Evolutionary conservation across 2,113 vertebrate species (phyloP).

Genomic region (Eleginops maclovinus): DNA sequence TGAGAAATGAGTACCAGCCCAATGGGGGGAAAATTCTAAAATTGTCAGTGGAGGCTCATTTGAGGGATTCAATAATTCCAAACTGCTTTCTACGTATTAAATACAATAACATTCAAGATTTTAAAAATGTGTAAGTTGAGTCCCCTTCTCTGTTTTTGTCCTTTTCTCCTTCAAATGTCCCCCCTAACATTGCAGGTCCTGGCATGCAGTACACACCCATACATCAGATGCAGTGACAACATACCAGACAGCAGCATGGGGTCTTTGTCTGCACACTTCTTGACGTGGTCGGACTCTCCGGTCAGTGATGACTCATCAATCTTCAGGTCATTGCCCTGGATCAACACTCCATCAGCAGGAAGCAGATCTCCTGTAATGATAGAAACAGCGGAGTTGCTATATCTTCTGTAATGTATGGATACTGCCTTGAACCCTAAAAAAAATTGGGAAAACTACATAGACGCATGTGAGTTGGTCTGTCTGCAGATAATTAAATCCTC

Average conservation of each 20-base stretch:
- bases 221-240: slow-evolving; percentile 16
- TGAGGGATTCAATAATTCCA: background rate
- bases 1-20: background rate
- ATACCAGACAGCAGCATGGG: slow-evolving; percentile 98
- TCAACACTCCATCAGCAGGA: slow-evolving; percentile 94
- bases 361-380: slow-evolving; percentile 91
- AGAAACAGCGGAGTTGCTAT: slow-evolving; percentile 14
- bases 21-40: background rate
- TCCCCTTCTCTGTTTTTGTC: background rate
- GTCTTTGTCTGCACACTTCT: slow-evolving; percentile 94
- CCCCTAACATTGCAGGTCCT: background rate
- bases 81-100: background rate
- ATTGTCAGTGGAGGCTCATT: background rate
- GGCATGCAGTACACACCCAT: background rate
- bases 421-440: background rate
- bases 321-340: slow-evolving; percentile 98
- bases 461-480: background rate
- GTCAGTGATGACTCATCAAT: slow-evolving; percentile 99
- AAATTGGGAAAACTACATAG: background rate
- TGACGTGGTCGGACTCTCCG: slow-evolving; percentile 98
- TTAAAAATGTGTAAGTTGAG: background rate
- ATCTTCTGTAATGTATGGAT: background rate
- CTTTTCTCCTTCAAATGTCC: background rate
- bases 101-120: background rate
- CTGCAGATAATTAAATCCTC: slow-evolving; percentile 25